phyloP scores from a whole-genome alignment of 2,113 vertebrate species.

The Hemicordylus capensis region DNA sequence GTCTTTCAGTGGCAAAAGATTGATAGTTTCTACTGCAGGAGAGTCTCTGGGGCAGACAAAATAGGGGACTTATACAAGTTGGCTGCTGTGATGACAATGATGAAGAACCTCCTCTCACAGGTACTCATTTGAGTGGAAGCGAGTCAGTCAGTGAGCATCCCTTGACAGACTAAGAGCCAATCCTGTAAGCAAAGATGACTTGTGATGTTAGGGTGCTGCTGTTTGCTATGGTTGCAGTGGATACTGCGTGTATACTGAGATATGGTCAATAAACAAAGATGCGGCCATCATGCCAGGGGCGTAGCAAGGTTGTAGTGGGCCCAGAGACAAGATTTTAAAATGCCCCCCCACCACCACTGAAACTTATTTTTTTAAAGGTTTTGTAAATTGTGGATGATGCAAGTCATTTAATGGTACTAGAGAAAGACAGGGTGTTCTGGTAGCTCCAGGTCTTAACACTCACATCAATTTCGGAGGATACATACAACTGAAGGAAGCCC shows the following conservation, averaged over 20 bases:
- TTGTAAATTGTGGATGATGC: no score
- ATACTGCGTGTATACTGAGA: neutral
- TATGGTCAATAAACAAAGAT: neutral
- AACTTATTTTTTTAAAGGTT: no score
- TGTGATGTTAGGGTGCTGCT: neutral
- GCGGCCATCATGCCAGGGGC: no score
- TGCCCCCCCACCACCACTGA: no score
- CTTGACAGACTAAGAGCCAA: neutral
- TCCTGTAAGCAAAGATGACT: neutral
- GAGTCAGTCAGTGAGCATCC: neutral
- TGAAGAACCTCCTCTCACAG: neutral
- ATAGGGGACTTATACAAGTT: conserved; percentile 5
- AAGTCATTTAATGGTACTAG: no score
- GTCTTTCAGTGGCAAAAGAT: conserved; percentile 20
- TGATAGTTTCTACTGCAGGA: conserved; percentile 22
- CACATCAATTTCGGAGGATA: no score
- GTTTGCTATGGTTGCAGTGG: neutral
- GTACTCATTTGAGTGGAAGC: neutral
- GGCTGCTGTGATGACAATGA: conserved; percentile 13
- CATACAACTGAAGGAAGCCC: no score
- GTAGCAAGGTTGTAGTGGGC: no score
- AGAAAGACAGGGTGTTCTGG: no score
- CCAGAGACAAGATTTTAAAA: no score
- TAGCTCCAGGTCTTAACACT: no score
- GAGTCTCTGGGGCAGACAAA: conserved; percentile 18